Evolutionary conservation across 1,140 invertebrate genomes (phyloP).

Genomic region (Diachasmimorpha longicaudata): DNA sequence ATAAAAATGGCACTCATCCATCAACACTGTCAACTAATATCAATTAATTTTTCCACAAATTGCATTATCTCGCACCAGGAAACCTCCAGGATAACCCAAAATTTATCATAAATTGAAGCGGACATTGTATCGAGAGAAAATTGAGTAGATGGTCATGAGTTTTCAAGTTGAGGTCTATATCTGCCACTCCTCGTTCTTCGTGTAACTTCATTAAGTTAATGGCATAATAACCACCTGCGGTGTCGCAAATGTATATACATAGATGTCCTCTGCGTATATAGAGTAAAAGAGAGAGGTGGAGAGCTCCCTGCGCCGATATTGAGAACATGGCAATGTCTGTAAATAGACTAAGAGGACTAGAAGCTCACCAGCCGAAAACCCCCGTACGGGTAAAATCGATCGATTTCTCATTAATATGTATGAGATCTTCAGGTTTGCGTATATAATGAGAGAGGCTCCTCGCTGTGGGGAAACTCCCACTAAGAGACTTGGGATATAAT

Average conservation of each 20-base stretch:
- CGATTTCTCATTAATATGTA: slow-evolving; percentile 56
- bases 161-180: slow-evolving; percentile 10
- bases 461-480: background rate
- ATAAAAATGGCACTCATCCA: too few species aligned
- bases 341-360: slow-evolving; percentile 12
- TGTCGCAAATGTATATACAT: slow-evolving; percentile 3
- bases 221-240: slow-evolving; percentile 24
- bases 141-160: slow-evolving; percentile 1
- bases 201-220: slow-evolving; percentile 27
- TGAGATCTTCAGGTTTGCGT: slow-evolving; percentile 45
- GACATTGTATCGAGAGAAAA: background rate
- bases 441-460: slow-evolving; percentile 13
- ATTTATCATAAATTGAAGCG: background rate
- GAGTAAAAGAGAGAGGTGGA: background rate
- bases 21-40: background rate
- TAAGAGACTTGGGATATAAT: background rate
- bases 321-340: slow-evolving; percentile 4
- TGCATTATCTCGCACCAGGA: background rate
- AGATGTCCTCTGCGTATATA: background rate
- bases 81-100: background rate
- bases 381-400: slow-evolving; percentile 44
- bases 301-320: slow-evolving; percentile 15
- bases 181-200: slow-evolving; percentile 12
- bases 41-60: background rate
- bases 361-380: background rate